Base-by-base conservation (phyloP, 1,140 invertebrate species). In the Phymastichus coffea region DNA sequence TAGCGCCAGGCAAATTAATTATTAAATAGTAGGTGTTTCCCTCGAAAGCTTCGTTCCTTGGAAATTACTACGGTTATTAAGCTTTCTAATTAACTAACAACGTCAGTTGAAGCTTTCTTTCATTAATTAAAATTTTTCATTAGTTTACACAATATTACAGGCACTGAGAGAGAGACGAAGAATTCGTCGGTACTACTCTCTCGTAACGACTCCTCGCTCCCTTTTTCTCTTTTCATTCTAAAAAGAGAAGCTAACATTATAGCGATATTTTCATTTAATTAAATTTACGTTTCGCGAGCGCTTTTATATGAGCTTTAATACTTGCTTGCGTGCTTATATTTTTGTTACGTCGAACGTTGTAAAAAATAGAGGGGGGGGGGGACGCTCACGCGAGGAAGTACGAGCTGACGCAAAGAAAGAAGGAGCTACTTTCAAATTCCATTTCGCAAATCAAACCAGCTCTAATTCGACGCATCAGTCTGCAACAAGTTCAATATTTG, bases 91-190 rank as follows among this genome's bases (percentile, higher is more conserved):
- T 61, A 61, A 61, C 58, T 61, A 55, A 61, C 46, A 37, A 55
- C 51, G 52, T 43, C 44, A 55, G 46, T 19, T 25, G 19, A 22
- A 8, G 44, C 38, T 61, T 55, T 56, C 52, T 61, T 53, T 55
- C 51, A 61, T 56, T 61, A 55, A 61, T 55, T 61, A 55, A 61
- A 61, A 55, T 43, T 61, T 55, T 55, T 61, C 59, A 61, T 61
- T 61, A 61, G 44, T 61, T 55, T 61, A 61, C 58, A 30, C 51
- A 53, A 59, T 53, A 53, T 52, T 44, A 35, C 51, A 20, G 15
- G n/a, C 20, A 15, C 22, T 25, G 22, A 54, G 17, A 54, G 38
- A 43, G 51, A 46, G 41, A 14, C 6, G 38, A 55, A 43, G 28
- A 61, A 60, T 48, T 54, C 43, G 40, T 54, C n/a, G n/a, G n/a